Evolutionary conservation across 2,888 invertebrate species (phyloP).

Genomic region (Galerucella nymphaeae): DNA sequence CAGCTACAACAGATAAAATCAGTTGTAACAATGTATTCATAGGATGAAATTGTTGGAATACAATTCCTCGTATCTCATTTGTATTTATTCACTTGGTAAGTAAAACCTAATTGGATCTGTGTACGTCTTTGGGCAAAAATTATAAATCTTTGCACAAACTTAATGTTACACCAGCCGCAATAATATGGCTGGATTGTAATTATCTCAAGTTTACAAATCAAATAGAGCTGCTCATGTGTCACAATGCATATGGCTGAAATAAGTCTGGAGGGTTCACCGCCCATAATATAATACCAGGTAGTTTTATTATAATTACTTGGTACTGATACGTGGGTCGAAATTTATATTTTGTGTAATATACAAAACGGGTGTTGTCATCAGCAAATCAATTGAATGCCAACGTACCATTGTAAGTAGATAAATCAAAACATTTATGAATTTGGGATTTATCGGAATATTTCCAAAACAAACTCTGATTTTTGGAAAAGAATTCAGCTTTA

Average conservation of each 20-base stretch:
- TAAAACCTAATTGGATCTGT: conserved; percentile 3
- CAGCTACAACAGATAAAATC: too few relatives aligned
- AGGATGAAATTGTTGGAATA: background rate
- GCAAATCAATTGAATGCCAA: too few relatives aligned
- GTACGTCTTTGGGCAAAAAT: conserved; percentile 17
- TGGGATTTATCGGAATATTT: too few relatives aligned
- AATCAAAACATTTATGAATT: too few relatives aligned
- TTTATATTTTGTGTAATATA: too few relatives aligned
- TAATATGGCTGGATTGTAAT: conserved; percentile 33
- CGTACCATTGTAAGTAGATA: too few relatives aligned
- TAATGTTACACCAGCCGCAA: background rate
- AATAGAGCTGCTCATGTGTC: conserved; percentile 19
- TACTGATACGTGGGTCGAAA: too few relatives aligned
- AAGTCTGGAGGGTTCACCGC: conserved; percentile 21
- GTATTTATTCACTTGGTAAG: background rate
- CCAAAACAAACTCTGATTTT: too few relatives aligned
- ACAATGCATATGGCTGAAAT: conserved; percentile 37
- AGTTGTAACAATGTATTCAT: background rate
- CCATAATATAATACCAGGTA: background rate
- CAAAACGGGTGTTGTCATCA: too few relatives aligned
- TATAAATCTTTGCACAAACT: conserved; percentile 27
- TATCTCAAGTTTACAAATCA: conserved; percentile 38
- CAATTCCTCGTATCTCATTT: background rate
- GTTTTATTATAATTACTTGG: background rate
- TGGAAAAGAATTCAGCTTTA: too few relatives aligned